phyloP scores from a whole-genome alignment of 1,140 invertebrate genomes.

The Venustaconcha ellipsiformis region DNA sequence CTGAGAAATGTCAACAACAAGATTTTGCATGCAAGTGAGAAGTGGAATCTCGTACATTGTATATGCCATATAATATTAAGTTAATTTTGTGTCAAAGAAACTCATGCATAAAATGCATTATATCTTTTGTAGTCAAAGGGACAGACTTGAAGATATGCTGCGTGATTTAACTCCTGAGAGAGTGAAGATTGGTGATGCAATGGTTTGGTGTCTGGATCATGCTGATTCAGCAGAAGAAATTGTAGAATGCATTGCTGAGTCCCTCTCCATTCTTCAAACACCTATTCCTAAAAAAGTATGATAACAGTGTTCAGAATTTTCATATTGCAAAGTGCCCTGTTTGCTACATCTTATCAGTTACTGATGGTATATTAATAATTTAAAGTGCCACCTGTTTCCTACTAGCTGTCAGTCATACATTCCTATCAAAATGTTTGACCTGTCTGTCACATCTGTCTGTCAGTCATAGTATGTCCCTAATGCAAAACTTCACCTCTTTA shows the following conservation, averaged over 20 bases:
- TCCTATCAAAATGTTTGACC: too few relatives aligned
- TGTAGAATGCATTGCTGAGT: constrained; percentile 83
- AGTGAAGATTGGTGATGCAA: constrained; percentile 80
- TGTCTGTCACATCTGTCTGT: too few relatives aligned
- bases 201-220: constrained; percentile 99
- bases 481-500: too few relatives aligned
- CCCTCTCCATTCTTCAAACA: constrained; percentile 82
- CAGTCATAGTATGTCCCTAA: too few relatives aligned
- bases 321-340: background rate
- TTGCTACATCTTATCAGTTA: background rate
- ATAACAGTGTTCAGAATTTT: background rate
- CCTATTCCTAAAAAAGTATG: constrained; percentile 85
- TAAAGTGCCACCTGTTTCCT: too few relatives aligned
- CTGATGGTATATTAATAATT: background rate
- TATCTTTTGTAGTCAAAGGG: constrained; percentile 78
- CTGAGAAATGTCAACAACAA: too few relatives aligned
- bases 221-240: constrained; percentile 98
- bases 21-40: too few relatives aligned
- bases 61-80: too few relatives aligned
- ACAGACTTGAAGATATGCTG: constrained; percentile 92
- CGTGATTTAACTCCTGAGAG: constrained; percentile 89
- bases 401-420: too few relatives aligned
- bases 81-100: too few relatives aligned
- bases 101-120: background rate
- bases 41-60: too few relatives aligned